Percentiles rank a stretch among this genome's conserved stretches.
Conservation (phyloP, 2,797 vertebrate species). For the Onychomys torridus region DNA sequence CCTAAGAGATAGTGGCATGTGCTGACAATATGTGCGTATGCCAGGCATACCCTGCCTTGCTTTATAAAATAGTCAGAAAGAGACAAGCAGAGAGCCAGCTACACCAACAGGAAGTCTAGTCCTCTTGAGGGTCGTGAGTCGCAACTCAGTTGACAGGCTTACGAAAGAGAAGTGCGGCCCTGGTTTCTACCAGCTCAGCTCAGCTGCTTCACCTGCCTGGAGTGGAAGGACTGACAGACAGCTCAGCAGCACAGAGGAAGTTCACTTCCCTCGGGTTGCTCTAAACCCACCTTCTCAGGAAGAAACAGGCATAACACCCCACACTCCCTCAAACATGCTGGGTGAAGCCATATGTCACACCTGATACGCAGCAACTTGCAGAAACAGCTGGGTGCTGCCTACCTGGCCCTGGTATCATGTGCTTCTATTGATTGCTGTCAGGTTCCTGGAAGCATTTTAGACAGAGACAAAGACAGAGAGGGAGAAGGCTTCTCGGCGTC, state of each 20-base stretch:
- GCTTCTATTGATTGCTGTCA: not conserved
- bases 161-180: not conserved
- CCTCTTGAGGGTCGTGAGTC: fast-evolving
- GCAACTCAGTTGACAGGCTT: not conserved
- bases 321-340: not conserved
- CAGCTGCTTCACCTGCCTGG: not conserved
- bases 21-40: not conserved
- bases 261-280: not conserved
- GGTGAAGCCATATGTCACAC: not conserved
- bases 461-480: not conserved
- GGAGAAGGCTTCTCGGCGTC: too few relatives aligned
- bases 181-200: not conserved
- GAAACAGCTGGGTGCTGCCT: not conserved
- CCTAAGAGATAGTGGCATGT: not conserved
- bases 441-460: not conserved
- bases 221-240: not conserved
- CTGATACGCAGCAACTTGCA: not conserved
- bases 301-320: not conserved
- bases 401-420: not conserved
- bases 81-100: not conserved
- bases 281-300: not conserved
- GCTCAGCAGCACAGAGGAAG: not conserved
- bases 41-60: not conserved
- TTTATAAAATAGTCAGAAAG: not conserved
- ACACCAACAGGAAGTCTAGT: not conserved